Conservation (phyloP, 2,888 invertebrate genomes). For the Chrysopilus asiliformis region DNA sequence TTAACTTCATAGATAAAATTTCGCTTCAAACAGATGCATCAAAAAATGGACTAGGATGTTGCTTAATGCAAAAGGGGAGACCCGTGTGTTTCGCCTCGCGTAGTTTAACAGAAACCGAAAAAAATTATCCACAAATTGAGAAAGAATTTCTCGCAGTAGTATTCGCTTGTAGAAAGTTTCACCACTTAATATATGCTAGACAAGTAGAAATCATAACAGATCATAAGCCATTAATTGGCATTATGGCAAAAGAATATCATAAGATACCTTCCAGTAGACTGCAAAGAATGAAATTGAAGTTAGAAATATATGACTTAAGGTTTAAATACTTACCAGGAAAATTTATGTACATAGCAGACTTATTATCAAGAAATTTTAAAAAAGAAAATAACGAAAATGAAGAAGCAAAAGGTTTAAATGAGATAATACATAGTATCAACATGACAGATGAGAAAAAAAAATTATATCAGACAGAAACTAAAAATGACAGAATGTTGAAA, state of each 20-base stretch:
- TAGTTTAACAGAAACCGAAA: constrained; percentile 16
- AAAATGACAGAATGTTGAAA: no score
- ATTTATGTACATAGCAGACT: no score
- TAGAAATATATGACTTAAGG: constrained; percentile 16
- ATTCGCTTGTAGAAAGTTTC: constrained; percentile 17
- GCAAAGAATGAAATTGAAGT: constrained; percentile 15
- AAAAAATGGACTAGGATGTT: constrained; percentile 15
- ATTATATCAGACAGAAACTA: no score
- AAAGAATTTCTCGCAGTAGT: constrained; percentile 20
- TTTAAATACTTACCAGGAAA: constrained; percentile 19
- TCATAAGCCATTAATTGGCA: constrained; percentile 9
- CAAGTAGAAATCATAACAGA: no score
- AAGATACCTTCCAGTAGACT: constrained; percentile 16
- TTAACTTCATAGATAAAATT: no score
- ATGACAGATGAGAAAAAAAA: no score
- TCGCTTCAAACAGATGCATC: constrained; percentile 12
- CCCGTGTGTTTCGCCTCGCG: constrained; percentile 16
- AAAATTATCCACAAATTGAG: no score
- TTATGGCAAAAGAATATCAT: constrained; percentile 12
- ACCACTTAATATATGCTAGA: constrained; percentile 13
- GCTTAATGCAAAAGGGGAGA: constrained; percentile 10
- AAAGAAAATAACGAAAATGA: no score
- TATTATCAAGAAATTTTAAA: no score
- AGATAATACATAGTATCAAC: no score
- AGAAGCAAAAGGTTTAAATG: no score